Base-by-base conservation (phyloP, 2,888 invertebrate species). In the Dolichomitus sp. region DNA sequence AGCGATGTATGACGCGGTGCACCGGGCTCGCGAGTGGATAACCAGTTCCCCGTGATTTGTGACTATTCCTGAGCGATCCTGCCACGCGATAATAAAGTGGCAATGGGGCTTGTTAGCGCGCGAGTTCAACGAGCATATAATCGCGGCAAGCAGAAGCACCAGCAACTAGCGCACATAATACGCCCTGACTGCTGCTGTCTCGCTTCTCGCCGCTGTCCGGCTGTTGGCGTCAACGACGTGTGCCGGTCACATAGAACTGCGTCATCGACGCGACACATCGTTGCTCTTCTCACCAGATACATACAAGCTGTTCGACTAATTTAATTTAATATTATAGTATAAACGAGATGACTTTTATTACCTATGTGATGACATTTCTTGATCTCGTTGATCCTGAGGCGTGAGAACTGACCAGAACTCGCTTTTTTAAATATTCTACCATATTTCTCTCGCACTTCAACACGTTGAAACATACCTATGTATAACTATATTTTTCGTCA, bases 41-140 rank as follows among this genome's bases (percentile, higher is more conserved):
- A 83, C 83, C 79, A 83, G 83, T 92, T 92, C 87, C 87, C 84
- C 88, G 88, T 92, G 92, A 93, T 93, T 93, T 93, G 92, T 91
- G 89, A 89, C 90, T 90, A 91, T 91, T 91, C 90, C 88, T 88
- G 90, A 87, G 87, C 88, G 93, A 93, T 93, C 90, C 85, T 86
- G 85, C 87, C 81, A 76, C 86, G 90, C 89, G 93, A 93, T 93
- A 93, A 92, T 92, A 92, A 91, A 92, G 93, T 92, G 92, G 92
- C 93, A 93, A 93, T 92, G 91, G 91, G 89, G 90, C 93, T 93
- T 92, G 93, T 93, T 93, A 93, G 91, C 89, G 88, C 88, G 87
- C 85, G 85, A 88, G 89, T 89, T 90, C 84, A 88, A 87, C 88
- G 87, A 86, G 88, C 84, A 83, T 81, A 85, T 83, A 81, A 83